Percentiles rank a stretch among this genome's conserved stretches.
Evolutionary conservation across 35 echinoderm and acorn worm species (phyloP).

Genomic region (Eucidaris tribuloides): DNA sequence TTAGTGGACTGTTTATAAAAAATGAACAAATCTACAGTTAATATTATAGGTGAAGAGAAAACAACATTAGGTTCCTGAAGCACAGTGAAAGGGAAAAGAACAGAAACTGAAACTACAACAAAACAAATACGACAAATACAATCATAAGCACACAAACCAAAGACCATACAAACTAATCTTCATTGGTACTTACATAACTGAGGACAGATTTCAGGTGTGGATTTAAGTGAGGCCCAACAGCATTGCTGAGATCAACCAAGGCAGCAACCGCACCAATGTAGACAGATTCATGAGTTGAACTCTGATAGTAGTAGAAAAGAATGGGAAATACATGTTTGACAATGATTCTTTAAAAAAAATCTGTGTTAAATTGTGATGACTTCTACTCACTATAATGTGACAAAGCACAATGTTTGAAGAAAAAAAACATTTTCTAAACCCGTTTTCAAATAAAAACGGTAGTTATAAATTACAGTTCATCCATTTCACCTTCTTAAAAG

Average conservation of each 20-base stretch:
- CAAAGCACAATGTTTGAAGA: too few relatives aligned
- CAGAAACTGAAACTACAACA: not conserved
- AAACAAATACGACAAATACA: not conserved
- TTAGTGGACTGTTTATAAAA: too few relatives aligned
- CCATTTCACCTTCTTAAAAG: too few relatives aligned
- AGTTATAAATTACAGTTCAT: too few relatives aligned
- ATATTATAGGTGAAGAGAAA: too few relatives aligned
- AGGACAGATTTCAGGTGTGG: conserved; percentile 82
- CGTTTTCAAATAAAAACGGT: too few relatives aligned
- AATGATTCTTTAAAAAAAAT: too few relatives aligned
- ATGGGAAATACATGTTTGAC: not conserved
- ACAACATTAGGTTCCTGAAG: too few relatives aligned
- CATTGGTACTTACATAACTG: conserved; percentile 53
- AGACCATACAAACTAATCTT: not conserved
- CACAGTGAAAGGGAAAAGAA: not conserved
- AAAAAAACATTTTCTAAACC: too few relatives aligned
- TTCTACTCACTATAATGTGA: too few relatives aligned
- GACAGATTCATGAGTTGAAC: conserved; percentile 61
- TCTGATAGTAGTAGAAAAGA: conserved; percentile 27
- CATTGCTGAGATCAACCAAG: conserved; percentile 72
- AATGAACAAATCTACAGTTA: too few relatives aligned
- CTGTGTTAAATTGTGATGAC: not conserved
- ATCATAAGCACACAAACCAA: not conserved
- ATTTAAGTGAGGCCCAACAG: conserved; percentile 85
- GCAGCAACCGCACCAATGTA: conserved; percentile 74